Base-by-base conservation (phyloP, 2,797 vertebrate species). In the Bradypodion pumilum region DNA sequence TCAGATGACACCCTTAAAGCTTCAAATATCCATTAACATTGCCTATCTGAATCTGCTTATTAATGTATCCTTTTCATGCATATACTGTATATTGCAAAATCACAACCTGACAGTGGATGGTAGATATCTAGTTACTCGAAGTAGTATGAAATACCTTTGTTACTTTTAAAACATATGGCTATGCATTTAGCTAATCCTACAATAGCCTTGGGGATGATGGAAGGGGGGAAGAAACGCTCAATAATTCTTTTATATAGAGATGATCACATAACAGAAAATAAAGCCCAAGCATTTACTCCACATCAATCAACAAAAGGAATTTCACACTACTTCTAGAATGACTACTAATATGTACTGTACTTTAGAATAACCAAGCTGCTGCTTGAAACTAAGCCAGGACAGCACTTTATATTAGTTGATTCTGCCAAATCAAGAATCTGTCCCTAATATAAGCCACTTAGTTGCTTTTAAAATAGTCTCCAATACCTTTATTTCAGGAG, bases 221-320 rank as follows among this genome's bases (percentile, higher is more conserved):
- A 3, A 15, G 82, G 3, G 79, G 37, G 3, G 37, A 82, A 66
- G 32, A 1, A 1, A 80, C 56, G 66, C 59, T 90, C 49, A 85
- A 88, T 60, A 87, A 85, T 90, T 81, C 52, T 88, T 91, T 83
- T 89, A 69, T 86, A 68, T 85, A 87, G 74, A n/a, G n/a, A n/a
- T n/a, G 68, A 90, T 89, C 78, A 62, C 12, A 32, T 87, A 89
- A 89, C 68, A 86, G 85, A 91, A 90, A 91, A 80, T 29, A 83
- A 78, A 93, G 32, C 81, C 75, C 85, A 35, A 81, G 80, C 77
- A 84, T 91, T 91, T 90, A 90, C 91, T 86, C 80, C 86, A 78
- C 89, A 90, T 91, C 91, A 93, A 87, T 90, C 89, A 91, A 85
- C 69, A 87, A 92, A 89, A 91, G 69, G 10, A 90, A 87, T 86